These are phyloP conservation scores for Arion vulgaris DNA, from an alignment of 1,140 invertebrate species.

Conservation along the genomic window DNA sequence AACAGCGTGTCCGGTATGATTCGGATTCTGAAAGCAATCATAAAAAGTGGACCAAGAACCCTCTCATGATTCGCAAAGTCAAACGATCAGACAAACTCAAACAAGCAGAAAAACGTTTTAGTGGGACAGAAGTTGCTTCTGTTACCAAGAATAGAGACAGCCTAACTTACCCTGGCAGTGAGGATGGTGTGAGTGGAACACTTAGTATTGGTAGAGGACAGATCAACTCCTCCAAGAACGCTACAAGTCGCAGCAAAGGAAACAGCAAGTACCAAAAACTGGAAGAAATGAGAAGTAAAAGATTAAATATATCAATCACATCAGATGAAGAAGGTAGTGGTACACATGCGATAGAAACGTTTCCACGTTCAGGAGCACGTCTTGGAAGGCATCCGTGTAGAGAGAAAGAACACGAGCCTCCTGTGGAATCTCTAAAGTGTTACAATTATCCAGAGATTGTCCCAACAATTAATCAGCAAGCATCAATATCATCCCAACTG, in stretches of 20 bases:
- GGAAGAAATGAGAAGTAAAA: conserved; percentile 61
- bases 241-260: conserved; percentile 34
- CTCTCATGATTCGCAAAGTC: conserved; percentile 48
- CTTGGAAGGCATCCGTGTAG: too few relatives aligned
- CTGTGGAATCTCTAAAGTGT: too few relatives aligned
- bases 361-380: too few relatives aligned
- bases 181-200: neutral
- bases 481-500: neutral
- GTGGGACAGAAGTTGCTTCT: conserved; percentile 17
- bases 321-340: conserved; percentile 67
- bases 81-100: conserved; percentile 49
- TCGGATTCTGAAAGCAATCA: conserved; percentile 57
- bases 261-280: conserved; percentile 61
- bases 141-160: conserved; percentile 38
- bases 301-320: conserved; percentile 62
- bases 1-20: conserved; percentile 47
- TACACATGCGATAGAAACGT: too few relatives aligned
- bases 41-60: conserved; percentile 66
- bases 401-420: neutral
- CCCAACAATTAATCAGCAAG: neutral
- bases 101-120: conserved; percentile 49
- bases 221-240: conserved; percentile 14
- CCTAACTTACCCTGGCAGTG: conserved; percentile 30
- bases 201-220: conserved; percentile 24
- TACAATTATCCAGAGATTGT: neutral